Evolutionary conservation across 1,140 invertebrate genomes (phyloP).

Genomic region (Pseudomyrmex cubaensis): DNA sequence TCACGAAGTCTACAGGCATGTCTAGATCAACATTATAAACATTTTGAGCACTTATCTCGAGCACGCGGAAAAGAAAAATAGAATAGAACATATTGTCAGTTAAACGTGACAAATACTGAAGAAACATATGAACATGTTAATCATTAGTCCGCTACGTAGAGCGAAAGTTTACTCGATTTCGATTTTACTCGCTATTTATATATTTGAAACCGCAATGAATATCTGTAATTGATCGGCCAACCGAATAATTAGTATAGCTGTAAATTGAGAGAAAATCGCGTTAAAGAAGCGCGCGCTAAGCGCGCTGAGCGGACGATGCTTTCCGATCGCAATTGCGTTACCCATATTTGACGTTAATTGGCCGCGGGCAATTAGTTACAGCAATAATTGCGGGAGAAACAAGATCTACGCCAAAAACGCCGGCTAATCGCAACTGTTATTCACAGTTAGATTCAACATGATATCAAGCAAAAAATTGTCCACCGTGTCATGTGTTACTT

Average conservation of each 20-base stretch:
- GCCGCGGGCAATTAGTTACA: slow-evolving; percentile 56
- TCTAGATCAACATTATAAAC: too few species aligned
- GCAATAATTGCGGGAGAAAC: slow-evolving; percentile 50
- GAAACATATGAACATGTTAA: slow-evolving; percentile 31
- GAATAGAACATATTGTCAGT: background rate
- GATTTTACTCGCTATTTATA: slow-evolving; percentile 38
- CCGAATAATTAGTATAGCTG: slow-evolving; percentile 56
- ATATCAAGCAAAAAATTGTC: slow-evolving; percentile 32
- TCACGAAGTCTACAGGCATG: too few species aligned
- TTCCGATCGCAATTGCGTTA: slow-evolving; percentile 59
- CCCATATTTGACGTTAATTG: slow-evolving; percentile 62
- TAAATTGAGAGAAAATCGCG: slow-evolving; percentile 56
- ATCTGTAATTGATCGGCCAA: slow-evolving; percentile 55
- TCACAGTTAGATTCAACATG: background rate
- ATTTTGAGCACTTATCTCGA: background rate
- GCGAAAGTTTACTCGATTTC: background rate
- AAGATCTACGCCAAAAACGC: slow-evolving; percentile 50
- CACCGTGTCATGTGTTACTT: background rate
- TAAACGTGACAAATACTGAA: slow-evolving; percentile 25
- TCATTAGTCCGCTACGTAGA: slow-evolving; percentile 39
- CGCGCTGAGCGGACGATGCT: slow-evolving; percentile 7
- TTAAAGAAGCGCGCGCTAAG: slow-evolving; percentile 50
- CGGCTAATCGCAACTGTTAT: slow-evolving; percentile 43
- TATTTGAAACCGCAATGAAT: slow-evolving; percentile 57
- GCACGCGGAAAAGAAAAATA: background rate